These are phyloP conservation scores for Ashinkailepas kermadecensis DNA, from an alignment of 2,888 invertebrate genomes.

Conservation along the genomic window DNA sequence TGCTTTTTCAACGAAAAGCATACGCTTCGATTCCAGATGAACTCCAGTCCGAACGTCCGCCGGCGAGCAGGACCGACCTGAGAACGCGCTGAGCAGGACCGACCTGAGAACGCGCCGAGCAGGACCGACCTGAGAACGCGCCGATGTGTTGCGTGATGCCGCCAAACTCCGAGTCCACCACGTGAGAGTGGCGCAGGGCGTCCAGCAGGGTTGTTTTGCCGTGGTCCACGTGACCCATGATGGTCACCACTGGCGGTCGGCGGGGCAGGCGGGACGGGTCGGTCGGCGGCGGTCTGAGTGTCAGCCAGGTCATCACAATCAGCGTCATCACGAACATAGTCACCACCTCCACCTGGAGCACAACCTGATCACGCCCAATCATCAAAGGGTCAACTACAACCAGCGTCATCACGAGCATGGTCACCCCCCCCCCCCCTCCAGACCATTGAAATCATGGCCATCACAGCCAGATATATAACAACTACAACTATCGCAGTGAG, in stretches of 20 bases:
- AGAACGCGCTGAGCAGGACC: slow-evolving; percentile 79
- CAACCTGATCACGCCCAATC: too few relatives aligned
- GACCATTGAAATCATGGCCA: too few relatives aligned
- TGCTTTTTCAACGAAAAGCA: too few relatives aligned
- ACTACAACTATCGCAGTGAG: too few relatives aligned
- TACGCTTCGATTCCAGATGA: too few relatives aligned
- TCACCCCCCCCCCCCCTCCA: too few relatives aligned
- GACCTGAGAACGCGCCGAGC: slow-evolving; percentile 86
- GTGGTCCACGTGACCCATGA: slow-evolving; percentile 99
- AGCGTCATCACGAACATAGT: too few relatives aligned
- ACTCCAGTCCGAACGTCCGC: too few relatives aligned
- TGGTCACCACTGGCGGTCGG: slow-evolving; percentile 88
- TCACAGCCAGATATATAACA: too few relatives aligned
- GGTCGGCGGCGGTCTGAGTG: slow-evolving; percentile 51
- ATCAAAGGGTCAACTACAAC: too few relatives aligned
- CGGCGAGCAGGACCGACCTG: slow-evolving; percentile 67
- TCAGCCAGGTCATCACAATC: neutral
- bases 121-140: slow-evolving; percentile 74
- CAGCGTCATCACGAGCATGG: too few relatives aligned
- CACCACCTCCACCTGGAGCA: too few relatives aligned
- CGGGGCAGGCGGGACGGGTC: slow-evolving; percentile 55
- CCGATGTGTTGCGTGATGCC: slow-evolving; percentile 99
- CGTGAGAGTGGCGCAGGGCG: slow-evolving; percentile 69
- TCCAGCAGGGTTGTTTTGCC: slow-evolving; percentile 97
- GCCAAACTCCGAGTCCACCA: slow-evolving; percentile 89